Percentiles rank a stretch among this genome's conserved stretches.
Evolutionary conservation across 2,113 vertebrate species (phyloP).

Genomic region (Calonectris borealis): DNA sequence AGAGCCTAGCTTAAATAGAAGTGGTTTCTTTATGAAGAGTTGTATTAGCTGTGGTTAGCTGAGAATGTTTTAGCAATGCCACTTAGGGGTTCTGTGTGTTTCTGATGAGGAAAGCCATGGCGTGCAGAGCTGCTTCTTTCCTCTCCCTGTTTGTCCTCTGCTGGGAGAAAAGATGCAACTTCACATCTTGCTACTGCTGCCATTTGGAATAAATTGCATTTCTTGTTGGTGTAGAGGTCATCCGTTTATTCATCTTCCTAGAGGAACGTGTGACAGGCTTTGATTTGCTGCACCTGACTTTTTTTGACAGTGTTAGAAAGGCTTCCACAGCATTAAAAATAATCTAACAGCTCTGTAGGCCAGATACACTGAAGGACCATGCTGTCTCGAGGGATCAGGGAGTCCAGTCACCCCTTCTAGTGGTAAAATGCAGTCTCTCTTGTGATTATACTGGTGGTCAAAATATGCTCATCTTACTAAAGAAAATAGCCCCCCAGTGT

Average conservation of each 20-base stretch:
- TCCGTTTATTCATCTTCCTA: not conserved
- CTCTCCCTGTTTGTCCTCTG: not conserved
- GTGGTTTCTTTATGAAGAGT: not conserved
- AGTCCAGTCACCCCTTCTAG: not conserved
- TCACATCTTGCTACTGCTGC: not conserved
- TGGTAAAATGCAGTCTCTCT: not conserved
- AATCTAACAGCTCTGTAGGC: not conserved
- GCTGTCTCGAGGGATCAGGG: not conserved
- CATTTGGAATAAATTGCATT: not conserved
- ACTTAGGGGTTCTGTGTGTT: not conserved
- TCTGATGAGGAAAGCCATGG: not conserved
- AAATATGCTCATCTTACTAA: not conserved
- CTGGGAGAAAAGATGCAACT: not conserved
- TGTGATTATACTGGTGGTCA: not conserved
- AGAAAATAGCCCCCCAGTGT: not conserved
- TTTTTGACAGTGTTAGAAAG: not conserved
- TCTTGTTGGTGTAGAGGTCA: not conserved
- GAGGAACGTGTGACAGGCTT: not conserved
- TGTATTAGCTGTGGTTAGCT: not conserved
- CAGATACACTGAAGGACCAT: not conserved
- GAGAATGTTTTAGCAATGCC: not conserved
- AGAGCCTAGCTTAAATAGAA: not conserved
- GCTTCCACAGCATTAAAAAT: not conserved
- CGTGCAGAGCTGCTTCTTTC: not conserved
- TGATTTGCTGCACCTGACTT: not conserved